A percentile compares a stretch with the other conserved stretches of the same genome.
Conservation (phyloP, 2,888 invertebrate species). For the Amphipyra berbera region DNA sequence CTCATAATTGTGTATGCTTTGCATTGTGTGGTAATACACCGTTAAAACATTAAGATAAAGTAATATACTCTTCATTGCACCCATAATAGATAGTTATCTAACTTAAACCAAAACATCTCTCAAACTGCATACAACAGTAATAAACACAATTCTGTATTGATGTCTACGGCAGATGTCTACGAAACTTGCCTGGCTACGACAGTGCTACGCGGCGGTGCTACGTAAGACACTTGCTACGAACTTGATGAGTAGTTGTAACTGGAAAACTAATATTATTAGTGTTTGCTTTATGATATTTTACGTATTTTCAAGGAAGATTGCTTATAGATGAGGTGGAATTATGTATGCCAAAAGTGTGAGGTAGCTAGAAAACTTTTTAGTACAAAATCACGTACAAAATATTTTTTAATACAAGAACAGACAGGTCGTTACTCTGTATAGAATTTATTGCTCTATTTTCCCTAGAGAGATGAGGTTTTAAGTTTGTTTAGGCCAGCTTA, state of each 20-base stretch:
- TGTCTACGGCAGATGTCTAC: slow-evolving; percentile 58
- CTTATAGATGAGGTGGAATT: too few relatives aligned
- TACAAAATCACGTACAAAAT: too few relatives aligned
- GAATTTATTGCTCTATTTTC: too few relatives aligned
- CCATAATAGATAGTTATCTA: slow-evolving; percentile 6
- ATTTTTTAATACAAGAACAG: too few relatives aligned
- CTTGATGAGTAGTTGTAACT: slow-evolving; percentile 3
- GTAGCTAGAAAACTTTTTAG: too few relatives aligned
- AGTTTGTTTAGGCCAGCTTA: too few relatives aligned
- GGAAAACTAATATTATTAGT: not conserved
- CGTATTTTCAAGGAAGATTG: too few relatives aligned
- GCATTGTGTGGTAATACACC: too few relatives aligned
- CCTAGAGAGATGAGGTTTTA: too few relatives aligned
- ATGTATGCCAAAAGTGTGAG: too few relatives aligned
- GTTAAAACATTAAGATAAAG: not conserved
- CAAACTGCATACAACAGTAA: slow-evolving; percentile 38
- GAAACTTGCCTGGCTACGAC: slow-evolving; percentile 50
- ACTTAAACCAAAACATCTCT: slow-evolving; percentile 6
- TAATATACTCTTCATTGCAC: not conserved
- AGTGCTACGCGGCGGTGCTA: slow-evolving; percentile 32
- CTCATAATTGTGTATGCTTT: too few relatives aligned
- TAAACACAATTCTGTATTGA: slow-evolving; percentile 39
- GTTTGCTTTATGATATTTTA: not conserved
- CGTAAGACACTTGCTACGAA: slow-evolving; percentile 15
- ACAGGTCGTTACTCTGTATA: too few relatives aligned